These are phyloP conservation scores for Diceros bicornis DNA, from an alignment of 2,797 vertebrate species.

Conservation along the genomic window DNA sequence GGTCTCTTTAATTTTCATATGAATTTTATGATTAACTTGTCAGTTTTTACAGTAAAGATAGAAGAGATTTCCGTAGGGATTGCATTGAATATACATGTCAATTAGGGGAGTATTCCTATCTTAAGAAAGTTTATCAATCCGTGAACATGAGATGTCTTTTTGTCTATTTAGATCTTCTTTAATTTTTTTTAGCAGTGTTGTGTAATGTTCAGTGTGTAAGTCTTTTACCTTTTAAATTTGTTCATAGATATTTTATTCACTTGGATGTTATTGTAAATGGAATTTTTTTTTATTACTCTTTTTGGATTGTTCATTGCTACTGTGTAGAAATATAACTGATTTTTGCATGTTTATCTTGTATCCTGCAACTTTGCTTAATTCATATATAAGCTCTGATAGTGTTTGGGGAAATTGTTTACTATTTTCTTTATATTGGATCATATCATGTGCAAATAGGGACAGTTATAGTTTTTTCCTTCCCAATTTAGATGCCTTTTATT, in stretches of 20 bases:
- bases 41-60: neutral
- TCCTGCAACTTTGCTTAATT: neutral
- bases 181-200: neutral
- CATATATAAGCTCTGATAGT: neutral
- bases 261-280: neutral
- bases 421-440: neutral
- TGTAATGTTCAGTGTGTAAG: neutral
- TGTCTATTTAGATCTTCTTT: neutral
- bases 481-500: neutral
- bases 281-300: neutral
- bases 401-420: neutral
- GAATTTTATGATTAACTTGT: conserved; percentile 28
- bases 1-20: neutral
- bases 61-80: neutral
- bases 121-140: neutral
- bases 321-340: neutral
- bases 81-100: neutral
- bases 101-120: neutral
- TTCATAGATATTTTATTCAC: neutral
- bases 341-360: neutral
- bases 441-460: neutral
- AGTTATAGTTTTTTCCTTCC: neutral
- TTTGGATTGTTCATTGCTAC: neutral
- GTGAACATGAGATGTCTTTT: neutral
- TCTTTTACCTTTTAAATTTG: neutral